Evolutionary conservation across 2,797 vertebrate genomes (phyloP).

Genomic region (Thunnus albacares): DNA sequence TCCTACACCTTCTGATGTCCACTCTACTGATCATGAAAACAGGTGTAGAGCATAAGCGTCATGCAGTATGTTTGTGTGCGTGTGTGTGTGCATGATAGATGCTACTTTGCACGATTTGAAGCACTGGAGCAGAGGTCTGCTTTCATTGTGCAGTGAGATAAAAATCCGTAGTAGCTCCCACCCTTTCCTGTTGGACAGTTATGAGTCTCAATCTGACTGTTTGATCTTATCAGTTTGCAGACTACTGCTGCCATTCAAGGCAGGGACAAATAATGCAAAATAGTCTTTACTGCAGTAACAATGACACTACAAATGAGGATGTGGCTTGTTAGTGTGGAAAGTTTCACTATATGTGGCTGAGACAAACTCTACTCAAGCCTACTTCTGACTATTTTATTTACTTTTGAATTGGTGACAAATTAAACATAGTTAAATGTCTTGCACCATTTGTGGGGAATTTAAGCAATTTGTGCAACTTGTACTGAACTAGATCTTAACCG

Average conservation of each 20-base stretch:
- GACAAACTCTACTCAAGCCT: too few relatives aligned
- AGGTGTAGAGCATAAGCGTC: constrained; percentile 28
- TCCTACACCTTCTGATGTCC: constrained; percentile 9
- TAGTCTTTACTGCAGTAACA: not conserved
- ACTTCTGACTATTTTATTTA: too few relatives aligned
- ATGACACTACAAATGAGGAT: not conserved
- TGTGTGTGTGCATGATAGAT: not conserved
- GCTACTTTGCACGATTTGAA: constrained; percentile 19
- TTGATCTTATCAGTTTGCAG: constrained; percentile 33
- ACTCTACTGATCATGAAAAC: constrained; percentile 19
- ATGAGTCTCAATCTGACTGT: constrained; percentile 13
- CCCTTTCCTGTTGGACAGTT: constrained; percentile 65
- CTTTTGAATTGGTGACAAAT: too few relatives aligned
- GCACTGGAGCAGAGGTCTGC: constrained; percentile 29
- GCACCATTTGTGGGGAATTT: too few relatives aligned
- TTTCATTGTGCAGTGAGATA: constrained; percentile 56
- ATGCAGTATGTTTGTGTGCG: not conserved
- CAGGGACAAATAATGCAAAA: not conserved
- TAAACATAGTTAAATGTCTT: too few relatives aligned
- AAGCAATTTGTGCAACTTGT: too few relatives aligned
- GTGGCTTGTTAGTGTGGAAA: too few relatives aligned
- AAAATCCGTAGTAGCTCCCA: constrained; percentile 53
- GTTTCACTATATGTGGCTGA: too few relatives aligned
- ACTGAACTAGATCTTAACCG: too few relatives aligned
- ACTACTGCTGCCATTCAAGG: not conserved